Conservation (phyloP, 2,113 vertebrate genomes). For the Anas platyrhynchos region DNA sequence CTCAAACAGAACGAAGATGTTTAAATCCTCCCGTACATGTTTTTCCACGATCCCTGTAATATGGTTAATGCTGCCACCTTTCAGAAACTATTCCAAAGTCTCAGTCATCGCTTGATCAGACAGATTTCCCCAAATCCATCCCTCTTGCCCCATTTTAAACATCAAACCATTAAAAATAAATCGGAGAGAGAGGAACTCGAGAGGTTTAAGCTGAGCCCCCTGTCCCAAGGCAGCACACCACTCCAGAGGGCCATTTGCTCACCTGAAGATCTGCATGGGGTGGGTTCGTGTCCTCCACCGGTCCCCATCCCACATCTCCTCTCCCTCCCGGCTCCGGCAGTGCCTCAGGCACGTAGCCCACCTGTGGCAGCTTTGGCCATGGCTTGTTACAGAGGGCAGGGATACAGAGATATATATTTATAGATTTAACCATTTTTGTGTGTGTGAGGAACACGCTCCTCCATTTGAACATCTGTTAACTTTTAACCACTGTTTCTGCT, state of each 20-base stretch:
- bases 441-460: rapidly evolving
- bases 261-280: not conserved
- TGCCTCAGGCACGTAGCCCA: not conserved
- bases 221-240: not conserved
- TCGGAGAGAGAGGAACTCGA: not conserved
- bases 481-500: not conserved
- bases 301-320: not conserved
- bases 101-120: not conserved
- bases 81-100: not conserved
- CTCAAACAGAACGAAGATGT: not conserved
- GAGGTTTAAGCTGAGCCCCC: not conserved
- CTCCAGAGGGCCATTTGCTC: not conserved
- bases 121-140: not conserved
- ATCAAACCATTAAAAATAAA: not conserved
- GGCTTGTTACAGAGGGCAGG: not conserved
- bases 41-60: not conserved
- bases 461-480: not conserved
- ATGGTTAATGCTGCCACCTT: not conserved
- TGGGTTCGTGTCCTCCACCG: not conserved
- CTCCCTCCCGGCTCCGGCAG: not conserved
- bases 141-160: not conserved
- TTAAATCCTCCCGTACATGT: not conserved
- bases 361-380: not conserved
- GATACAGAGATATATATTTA: not conserved
- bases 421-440: not conserved